Evolutionary conservation across 2,888 invertebrate genomes (phyloP).

Genomic region (Cordylochernes scorpioides): DNA sequence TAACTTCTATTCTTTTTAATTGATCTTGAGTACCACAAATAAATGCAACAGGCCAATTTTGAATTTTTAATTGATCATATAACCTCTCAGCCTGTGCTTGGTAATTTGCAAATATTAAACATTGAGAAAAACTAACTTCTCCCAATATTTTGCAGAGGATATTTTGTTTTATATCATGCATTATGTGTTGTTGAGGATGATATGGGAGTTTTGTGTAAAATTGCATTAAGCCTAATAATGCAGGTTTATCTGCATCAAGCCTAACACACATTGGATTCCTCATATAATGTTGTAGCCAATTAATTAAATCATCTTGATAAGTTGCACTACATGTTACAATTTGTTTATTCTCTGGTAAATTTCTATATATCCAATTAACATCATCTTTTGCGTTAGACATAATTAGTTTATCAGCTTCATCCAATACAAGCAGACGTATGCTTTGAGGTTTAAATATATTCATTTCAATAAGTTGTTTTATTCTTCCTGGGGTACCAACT

Average conservation of each 20-base stretch:
- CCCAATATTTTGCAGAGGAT: constrained; percentile 31
- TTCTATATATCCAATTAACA: constrained; percentile 46
- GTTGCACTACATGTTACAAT: constrained; percentile 80
- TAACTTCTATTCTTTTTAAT: constrained; percentile 40
- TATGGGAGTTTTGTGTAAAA: constrained; percentile 18
- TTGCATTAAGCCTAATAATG: constrained; percentile 34
- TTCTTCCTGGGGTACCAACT: constrained; percentile 53
- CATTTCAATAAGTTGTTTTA: constrained; percentile 50
- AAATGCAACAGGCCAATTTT: constrained; percentile 36
- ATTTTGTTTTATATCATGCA: constrained; percentile 20
- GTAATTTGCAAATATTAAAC: constrained; percentile 67
- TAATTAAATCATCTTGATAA: constrained; percentile 44
- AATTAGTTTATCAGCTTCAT: constrained; percentile 86
- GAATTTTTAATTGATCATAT: constrained; percentile 36
- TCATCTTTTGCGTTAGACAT: constrained; percentile 44
- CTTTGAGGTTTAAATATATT: constrained; percentile 18
- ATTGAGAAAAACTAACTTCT: constrained; percentile 53
- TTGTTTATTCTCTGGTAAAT: constrained; percentile 49
- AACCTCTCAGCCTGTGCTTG: constrained; percentile 53
- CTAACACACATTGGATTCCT: constrained; percentile 44
- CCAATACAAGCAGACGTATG: constrained; percentile 42
- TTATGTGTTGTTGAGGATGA: constrained; percentile 19
- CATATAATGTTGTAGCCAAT: constrained; percentile 45
- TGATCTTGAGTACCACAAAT: constrained; percentile 43
- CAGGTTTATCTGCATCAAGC: constrained; percentile 36